Evolutionary conservation across 2,797 vertebrate species (phyloP).

Genomic region (Peromyscus aztecus): DNA sequence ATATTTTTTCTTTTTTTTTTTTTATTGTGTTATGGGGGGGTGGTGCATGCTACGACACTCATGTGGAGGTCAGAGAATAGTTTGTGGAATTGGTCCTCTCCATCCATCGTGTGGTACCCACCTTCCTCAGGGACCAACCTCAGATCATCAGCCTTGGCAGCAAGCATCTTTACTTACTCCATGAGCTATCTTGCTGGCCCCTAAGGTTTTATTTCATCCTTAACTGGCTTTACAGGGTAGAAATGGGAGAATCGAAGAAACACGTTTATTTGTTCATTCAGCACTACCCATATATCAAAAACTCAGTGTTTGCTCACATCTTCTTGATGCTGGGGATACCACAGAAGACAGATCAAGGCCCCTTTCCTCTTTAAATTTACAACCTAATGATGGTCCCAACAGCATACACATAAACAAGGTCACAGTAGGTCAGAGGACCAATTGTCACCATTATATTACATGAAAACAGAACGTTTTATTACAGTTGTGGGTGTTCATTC

Average conservation of each 20-base stretch:
- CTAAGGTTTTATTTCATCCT: neutral
- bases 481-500: neutral
- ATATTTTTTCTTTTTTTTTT: neutral
- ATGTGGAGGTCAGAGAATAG: neutral
- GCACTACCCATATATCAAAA: neutral
- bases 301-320: neutral
- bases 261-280: neutral
- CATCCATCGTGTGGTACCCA: neutral
- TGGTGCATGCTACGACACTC: neutral
- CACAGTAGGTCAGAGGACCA: neutral
- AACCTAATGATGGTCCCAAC: neutral
- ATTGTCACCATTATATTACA: neutral
- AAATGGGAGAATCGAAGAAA: neutral
- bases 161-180: neutral
- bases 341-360: neutral
- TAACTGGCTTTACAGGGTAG: conserved; percentile 27
- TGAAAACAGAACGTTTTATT: neutral
- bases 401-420: neutral
- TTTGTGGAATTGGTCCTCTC: neutral
- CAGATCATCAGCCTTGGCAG: neutral
- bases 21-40: neutral
- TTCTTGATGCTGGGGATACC: neutral
- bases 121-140: neutral
- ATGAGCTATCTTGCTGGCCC: neutral
- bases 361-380: neutral